These are phyloP conservation scores for Alcis repandata DNA, from an alignment of 2,888 invertebrate genomes.

Conservation along the genomic window DNA sequence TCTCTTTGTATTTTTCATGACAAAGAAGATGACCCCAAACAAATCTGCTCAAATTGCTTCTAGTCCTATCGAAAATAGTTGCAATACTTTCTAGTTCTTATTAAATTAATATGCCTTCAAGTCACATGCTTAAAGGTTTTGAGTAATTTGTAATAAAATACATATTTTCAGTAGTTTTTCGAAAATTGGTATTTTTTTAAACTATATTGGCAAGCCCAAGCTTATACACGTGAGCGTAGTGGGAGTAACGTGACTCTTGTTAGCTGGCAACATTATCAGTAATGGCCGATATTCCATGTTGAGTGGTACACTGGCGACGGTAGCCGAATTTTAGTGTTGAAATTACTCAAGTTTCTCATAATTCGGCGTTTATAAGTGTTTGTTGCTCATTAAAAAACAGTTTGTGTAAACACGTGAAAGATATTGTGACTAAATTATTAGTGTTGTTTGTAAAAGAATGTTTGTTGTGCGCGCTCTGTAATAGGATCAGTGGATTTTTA, in stretches of 20 bases:
- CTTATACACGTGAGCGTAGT: constrained; percentile 65
- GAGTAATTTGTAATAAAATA: too few relatives aligned
- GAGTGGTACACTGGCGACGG: constrained; percentile 69
- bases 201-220: constrained; percentile 53
- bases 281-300: constrained; percentile 82
- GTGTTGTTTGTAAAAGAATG: constrained; percentile 75
- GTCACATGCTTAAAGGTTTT: too few relatives aligned
- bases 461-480: constrained; percentile 81
- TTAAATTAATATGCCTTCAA: too few relatives aligned
- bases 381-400: constrained; percentile 60
- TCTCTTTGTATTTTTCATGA: too few relatives aligned
- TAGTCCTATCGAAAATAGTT: too few relatives aligned
- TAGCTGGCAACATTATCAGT: constrained; percentile 76
- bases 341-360: constrained; percentile 72
- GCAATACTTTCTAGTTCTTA: too few relatives aligned
- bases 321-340: constrained; percentile 76
- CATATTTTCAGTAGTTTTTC: too few relatives aligned
- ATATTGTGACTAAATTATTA: constrained; percentile 68
- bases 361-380: constrained; percentile 73
- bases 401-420: constrained; percentile 71
- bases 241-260: constrained; percentile 70
- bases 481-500: constrained; percentile 82
- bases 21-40: too few relatives aligned
- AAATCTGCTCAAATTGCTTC: too few relatives aligned
- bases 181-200: background rate